Percentiles rank a stretch among this genome's conserved stretches.
These are phyloP conservation scores for Chrosomus eos DNA, from an alignment of 2,797 vertebrate species.

Conservation along the genomic window DNA sequence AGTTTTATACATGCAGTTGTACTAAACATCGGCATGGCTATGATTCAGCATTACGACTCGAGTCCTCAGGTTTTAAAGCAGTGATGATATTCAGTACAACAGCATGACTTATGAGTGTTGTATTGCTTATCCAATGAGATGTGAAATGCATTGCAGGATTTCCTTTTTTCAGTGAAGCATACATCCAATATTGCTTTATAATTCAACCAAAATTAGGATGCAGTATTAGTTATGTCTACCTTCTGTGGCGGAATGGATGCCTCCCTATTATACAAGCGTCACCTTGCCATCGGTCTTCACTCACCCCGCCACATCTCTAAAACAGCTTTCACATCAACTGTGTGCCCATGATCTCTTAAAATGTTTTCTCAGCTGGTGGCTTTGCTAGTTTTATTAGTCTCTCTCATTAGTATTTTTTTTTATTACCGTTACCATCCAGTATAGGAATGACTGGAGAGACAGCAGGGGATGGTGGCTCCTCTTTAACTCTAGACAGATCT, in stretches of 20 bases:
- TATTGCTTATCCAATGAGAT: not conserved
- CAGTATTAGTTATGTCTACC: not conserved
- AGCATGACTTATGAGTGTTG: not conserved
- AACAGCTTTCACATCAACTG: not conserved
- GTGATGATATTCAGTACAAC: not conserved
- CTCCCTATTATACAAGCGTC: not conserved
- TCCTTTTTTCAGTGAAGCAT: not conserved
- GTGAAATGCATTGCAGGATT: not conserved
- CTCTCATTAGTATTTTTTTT: not conserved
- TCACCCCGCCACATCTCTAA: not conserved
- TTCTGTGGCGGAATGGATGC: not conserved
- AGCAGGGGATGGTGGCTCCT: slow-evolving; percentile 89
- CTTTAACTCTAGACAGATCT: slow-evolving; percentile 89
- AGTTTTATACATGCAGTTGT: not conserved
- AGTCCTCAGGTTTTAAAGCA: not conserved
- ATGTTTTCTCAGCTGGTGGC: not conserved
- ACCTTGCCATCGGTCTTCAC: not conserved
- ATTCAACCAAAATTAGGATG: too few species aligned
- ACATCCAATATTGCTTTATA: not conserved
- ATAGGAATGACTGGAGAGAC: slow-evolving; percentile 90
- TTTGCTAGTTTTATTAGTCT: not conserved
- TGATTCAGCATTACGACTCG: not conserved
- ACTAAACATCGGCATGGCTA: not conserved
- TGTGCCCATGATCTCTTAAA: not conserved
- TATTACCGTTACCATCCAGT: slow-evolving; percentile 86